These are phyloP conservation scores for Morpho achilles DNA, from an alignment of 2,888 invertebrate species.

Conservation along the genomic window DNA sequence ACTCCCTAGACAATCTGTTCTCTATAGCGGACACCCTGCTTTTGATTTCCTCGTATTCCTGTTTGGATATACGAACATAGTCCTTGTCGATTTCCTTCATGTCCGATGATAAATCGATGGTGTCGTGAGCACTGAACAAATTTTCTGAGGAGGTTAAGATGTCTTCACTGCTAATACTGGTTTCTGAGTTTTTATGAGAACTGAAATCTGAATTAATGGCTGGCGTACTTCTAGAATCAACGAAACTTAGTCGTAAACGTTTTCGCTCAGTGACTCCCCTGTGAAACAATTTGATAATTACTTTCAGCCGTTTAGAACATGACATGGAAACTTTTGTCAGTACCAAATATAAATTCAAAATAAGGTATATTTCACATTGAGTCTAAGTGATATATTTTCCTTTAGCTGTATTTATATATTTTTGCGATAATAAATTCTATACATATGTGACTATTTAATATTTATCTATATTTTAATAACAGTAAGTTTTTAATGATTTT, in stretches of 20 bases:
- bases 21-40: slow-evolving; percentile 86
- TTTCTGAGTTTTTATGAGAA: slow-evolving; percentile 59
- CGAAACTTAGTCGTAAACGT: slow-evolving; percentile 63
- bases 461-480: too few relatives aligned
- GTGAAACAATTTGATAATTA: slow-evolving; percentile 20
- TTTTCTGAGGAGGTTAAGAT: slow-evolving; percentile 63
- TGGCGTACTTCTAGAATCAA: slow-evolving; percentile 66
- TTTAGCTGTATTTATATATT: too few relatives aligned
- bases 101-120: slow-evolving; percentile 63
- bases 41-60: slow-evolving; percentile 88
- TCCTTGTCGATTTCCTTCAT: slow-evolving; percentile 71
- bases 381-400: too few relatives aligned
- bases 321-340: neutral
- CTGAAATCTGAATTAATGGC: slow-evolving; percentile 56
- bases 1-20: slow-evolving; percentile 83
- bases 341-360: too few relatives aligned
- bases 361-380: too few relatives aligned
- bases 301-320: neutral
- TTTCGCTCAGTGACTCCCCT: slow-evolving; percentile 71
- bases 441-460: too few relatives aligned
- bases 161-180: slow-evolving; percentile 67
- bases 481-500: too few relatives aligned
- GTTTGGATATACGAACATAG: slow-evolving; percentile 85
- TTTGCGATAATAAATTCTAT: too few relatives aligned
- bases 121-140: slow-evolving; percentile 67